Conservation (phyloP, 2,888 invertebrate genomes). For the Rhabditophanes sp. region DNA sequence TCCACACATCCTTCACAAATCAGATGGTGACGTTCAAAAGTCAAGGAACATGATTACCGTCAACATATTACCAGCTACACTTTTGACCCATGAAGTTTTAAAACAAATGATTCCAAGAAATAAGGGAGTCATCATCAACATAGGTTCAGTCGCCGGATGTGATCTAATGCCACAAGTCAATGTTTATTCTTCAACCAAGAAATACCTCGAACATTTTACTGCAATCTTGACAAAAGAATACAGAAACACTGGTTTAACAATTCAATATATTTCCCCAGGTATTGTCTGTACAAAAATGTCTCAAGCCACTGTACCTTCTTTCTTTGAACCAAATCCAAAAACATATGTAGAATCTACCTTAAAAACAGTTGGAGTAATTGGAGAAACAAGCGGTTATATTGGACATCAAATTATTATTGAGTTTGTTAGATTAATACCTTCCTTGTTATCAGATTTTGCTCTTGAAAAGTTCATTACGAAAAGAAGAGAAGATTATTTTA, state of each 20-base stretch:
- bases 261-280: conserved; percentile 39
- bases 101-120: conserved; percentile 66
- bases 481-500: too few relatives aligned
- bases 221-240: conserved; percentile 46
- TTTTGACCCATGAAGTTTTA: conserved; percentile 68
- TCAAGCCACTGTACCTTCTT: conserved; percentile 21
- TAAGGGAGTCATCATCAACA: conserved; percentile 66
- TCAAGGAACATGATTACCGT: conserved; percentile 55
- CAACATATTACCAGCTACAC: conserved; percentile 63
- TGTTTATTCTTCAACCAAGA: too few relatives aligned
- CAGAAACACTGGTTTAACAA: conserved; percentile 43
- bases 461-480: too few relatives aligned
- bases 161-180: too few relatives aligned
- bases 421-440: too few relatives aligned
- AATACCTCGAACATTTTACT: conserved; percentile 35
- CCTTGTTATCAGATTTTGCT: too few relatives aligned
- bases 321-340: conserved; percentile 29
- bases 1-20: conserved; percentile 53
- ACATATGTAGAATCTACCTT: conserved; percentile 23
- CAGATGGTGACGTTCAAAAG: conserved; percentile 28
- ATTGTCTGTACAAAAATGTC: conserved; percentile 39
- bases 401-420: conserved; percentile 27
- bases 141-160: too few relatives aligned
- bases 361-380: conserved; percentile 24
- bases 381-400: conserved; percentile 35